These are phyloP conservation scores for Borostomias antarcticus DNA, from an alignment of 2,797 vertebrate species.

Conservation along the genomic window DNA sequence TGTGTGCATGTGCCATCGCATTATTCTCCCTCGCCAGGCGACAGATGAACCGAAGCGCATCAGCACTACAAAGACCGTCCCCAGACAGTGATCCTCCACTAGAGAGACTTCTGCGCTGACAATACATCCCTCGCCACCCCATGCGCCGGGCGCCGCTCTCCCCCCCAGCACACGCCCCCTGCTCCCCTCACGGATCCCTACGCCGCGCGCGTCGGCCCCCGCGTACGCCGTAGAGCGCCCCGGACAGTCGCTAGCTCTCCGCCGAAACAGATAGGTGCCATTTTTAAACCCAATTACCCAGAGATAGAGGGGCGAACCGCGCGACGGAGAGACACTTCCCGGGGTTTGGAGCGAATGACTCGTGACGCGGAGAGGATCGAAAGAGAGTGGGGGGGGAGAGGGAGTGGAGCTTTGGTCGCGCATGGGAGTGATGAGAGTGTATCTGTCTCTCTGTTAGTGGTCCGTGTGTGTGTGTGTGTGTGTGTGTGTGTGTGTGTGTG, in stretches of 20 bases:
- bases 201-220: too few relatives aligned
- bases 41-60: not conserved
- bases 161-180: not conserved
- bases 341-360: slow-evolving; percentile 1
- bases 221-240: too few relatives aligned
- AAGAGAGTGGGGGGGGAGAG: slow-evolving; percentile 9
- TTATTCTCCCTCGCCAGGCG: not conserved
- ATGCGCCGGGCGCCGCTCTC: not conserved
- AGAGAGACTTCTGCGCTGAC: not conserved
- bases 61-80: not conserved
- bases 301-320: slow-evolving; percentile 26
- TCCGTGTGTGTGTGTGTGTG: slow-evolving; percentile 12
- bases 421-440: slow-evolving; percentile 28
- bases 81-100: too few relatives aligned
- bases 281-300: slow-evolving; percentile 71
- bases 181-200: too few relatives aligned
- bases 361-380: slow-evolving; percentile 15
- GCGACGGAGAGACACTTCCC: not conserved
- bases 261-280: slow-evolving; percentile 51
- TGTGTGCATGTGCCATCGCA: not conserved
- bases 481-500: slow-evolving; percentile 9
- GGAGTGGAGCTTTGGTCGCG: slow-evolving; percentile 33
- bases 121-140: not conserved
- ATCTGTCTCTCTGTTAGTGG: slow-evolving; percentile 15
- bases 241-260: slow-evolving; percentile 51